Evolutionary conservation across 2,113 vertebrate genomes (phyloP), one percentile per base, ranked within the genome.

Genomic region (Vicugna pacos): DNA sequence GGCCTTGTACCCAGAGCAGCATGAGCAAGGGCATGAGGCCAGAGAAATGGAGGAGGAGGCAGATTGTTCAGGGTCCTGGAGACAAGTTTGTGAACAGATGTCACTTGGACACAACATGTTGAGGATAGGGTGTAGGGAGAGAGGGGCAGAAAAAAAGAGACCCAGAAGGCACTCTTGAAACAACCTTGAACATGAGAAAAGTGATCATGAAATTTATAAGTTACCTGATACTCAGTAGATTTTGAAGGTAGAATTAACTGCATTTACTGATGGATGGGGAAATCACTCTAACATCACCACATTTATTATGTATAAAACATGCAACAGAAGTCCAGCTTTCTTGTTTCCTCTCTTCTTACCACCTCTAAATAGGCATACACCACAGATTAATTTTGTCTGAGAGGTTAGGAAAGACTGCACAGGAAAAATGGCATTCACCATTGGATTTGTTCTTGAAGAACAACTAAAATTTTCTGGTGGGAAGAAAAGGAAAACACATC

Each of bases 341-440:
- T 85, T 42, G 90, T 64, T 24, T 48, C 62, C 24, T 60, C 73
- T 65, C 58, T 13, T 10, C 58, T 56, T 80, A 46, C 22, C 0
- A 12, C 28, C 75, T 75, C 13, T 84, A 91, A 94, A 32, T 85
- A 77, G 82, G 8, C 17, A 82, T 77, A n/a, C 0, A 15, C 5
- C 15, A 48, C 28, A 94, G 35, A 89, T 80, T 82, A 80, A 65
- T 89, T 94, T 95, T 60, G 46, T 32, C 42, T 92, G 42, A 93
- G 30, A 8, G 11, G 11, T 72, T 81, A 89, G 50, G 16, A 62
- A 62, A 93, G 54, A 91, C n/a, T 93, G 69, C 73, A 48, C 62
- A 82, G 42, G 60, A 56, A 94, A 86, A 83, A 76, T 72, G 20
- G 2, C 4, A 91, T 77, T 93, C 91, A 48, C 89, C 30, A 48